Conservation (phyloP, 2,113 vertebrate species). For the Pedionomus torquatus region DNA sequence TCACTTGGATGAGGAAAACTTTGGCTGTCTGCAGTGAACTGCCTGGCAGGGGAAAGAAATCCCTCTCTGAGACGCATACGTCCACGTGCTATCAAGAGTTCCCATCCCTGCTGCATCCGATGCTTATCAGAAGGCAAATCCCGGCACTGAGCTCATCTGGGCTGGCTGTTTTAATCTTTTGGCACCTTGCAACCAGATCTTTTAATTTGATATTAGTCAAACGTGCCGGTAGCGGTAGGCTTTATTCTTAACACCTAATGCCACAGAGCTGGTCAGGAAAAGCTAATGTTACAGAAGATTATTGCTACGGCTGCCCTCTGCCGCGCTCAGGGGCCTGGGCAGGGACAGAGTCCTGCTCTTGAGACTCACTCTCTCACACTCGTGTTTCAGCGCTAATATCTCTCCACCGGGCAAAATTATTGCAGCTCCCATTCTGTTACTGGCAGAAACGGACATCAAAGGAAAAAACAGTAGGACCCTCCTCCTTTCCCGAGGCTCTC, state of each 20-base stretch:
- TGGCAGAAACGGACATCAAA: not conserved
- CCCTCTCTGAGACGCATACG: not conserved
- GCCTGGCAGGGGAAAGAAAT: not conserved
- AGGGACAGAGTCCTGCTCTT: rapidly evolving
- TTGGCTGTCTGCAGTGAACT: not conserved
- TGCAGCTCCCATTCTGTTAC: not conserved
- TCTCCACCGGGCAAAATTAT: not conserved
- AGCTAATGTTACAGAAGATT: not conserved
- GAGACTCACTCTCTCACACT: not conserved
- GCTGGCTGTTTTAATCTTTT: not conserved
- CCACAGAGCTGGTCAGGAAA: not conserved
- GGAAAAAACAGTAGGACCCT: not conserved
- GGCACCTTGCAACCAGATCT: not conserved
- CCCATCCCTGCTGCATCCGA: not conserved
- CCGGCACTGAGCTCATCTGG: not conserved
- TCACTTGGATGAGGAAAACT: not conserved
- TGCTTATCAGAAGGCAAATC: not conserved
- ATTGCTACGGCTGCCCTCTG: not conserved
- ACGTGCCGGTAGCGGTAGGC: rapidly evolving
- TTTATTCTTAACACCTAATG: not conserved
- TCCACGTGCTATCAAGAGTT: not conserved
- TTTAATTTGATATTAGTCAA: not conserved
- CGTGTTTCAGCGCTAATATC: rapidly evolving
- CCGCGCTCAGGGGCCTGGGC: rapidly evolving
- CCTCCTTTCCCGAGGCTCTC: not conserved